A percentile compares a stretch with the other conserved stretches of the same genome.
phyloP scores from a whole-genome alignment of 2,113 vertebrate species.

The Oncorhynchus mykiss region DNA sequence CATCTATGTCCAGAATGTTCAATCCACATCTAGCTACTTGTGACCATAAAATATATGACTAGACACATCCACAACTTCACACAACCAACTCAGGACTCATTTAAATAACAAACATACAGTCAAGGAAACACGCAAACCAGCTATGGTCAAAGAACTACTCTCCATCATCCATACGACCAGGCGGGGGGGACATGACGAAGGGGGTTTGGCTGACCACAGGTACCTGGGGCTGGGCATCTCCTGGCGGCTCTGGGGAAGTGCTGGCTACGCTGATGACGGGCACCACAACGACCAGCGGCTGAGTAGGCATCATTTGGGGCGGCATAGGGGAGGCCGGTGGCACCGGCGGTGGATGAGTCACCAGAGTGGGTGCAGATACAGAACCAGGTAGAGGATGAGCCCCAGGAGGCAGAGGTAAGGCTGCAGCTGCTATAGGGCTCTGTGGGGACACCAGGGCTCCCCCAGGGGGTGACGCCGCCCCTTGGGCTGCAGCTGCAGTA shows the following conservation, averaged over 20 bases:
- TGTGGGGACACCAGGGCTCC: constrained; percentile 40
- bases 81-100: no score
- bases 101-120: no score
- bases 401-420: constrained; percentile 59
- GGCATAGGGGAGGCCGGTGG: constrained; percentile 79
- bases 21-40: no score
- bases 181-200: neutral
- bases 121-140: no score
- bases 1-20: no score
- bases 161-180: neutral
- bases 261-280: constrained; percentile 88
- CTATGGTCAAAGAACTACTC: neutral
- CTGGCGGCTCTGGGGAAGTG: constrained; percentile 76
- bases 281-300: constrained; percentile 81
- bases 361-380: constrained; percentile 25
- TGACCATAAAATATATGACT: no score
- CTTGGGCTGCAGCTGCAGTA: constrained; percentile 58
- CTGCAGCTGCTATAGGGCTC: constrained; percentile 49
- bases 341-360: constrained; percentile 57
- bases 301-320: constrained; percentile 75
- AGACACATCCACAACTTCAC: no score
- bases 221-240: constrained; percentile 90
- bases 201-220: constrained; percentile 33
- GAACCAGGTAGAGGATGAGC: constrained; percentile 47
- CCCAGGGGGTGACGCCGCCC: constrained; percentile 23